Conservation (phyloP, 2,888 invertebrate species). For the Notodonta ziczac region DNA sequence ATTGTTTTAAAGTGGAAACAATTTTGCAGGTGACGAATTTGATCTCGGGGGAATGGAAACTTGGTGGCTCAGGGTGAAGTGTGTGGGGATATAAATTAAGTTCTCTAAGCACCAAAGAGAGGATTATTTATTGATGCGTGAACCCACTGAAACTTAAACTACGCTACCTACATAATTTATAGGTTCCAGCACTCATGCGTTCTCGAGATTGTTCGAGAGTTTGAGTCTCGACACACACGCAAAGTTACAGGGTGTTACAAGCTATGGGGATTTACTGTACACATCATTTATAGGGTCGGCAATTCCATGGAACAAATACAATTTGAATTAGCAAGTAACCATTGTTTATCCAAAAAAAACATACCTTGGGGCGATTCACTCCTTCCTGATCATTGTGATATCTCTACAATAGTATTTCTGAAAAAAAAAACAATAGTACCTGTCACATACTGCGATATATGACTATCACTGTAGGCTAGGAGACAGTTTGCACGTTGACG, state of each 20-base stretch:
- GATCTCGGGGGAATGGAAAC: constrained; percentile 27
- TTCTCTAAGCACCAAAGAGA: constrained; percentile 40
- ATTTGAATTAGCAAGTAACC: too few relatives aligned
- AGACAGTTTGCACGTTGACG: too few relatives aligned
- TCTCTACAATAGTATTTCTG: too few relatives aligned
- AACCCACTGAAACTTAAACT: constrained; percentile 58
- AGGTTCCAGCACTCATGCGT: constrained; percentile 53
- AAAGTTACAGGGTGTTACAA: constrained; percentile 39
- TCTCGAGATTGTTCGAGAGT: constrained; percentile 60
- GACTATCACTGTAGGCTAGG: too few relatives aligned
- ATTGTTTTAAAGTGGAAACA: constrained; percentile 30
- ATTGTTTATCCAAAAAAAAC: too few relatives aligned
- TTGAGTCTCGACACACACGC: constrained; percentile 37
- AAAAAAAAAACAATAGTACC: too few relatives aligned
- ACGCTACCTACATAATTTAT: constrained; percentile 63
- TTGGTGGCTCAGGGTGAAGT: constrained; percentile 22
- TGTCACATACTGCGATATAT: too few relatives aligned
- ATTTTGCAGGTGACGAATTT: constrained; percentile 34
- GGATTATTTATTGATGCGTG: constrained; percentile 58
- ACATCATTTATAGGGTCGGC: not conserved
- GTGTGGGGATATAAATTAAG: constrained; percentile 44
- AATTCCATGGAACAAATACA: too few relatives aligned
- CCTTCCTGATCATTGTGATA: too few relatives aligned
- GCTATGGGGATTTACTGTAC: constrained; percentile 32
- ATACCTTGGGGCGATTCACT: too few relatives aligned